Evolutionary conservation across 2,888 invertebrate genomes (phyloP), one percentile per base, ranked within the genome.

Genomic region (Sicus ferrugineus): DNA sequence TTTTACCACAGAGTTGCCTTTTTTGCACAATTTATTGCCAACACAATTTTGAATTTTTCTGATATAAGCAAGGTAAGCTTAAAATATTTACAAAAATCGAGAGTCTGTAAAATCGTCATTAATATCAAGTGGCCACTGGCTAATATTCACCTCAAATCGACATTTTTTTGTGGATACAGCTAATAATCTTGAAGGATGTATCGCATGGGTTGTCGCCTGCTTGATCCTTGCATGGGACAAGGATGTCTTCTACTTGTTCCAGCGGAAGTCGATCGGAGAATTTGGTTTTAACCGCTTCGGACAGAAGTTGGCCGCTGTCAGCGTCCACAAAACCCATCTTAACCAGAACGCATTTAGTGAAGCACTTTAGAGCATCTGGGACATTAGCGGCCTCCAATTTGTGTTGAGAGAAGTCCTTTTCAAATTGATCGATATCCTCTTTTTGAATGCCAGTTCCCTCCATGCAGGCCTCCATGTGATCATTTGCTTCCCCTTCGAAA

Each of bases 311-410:
- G 19, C 59, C 59, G 2, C 19, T 52, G 23, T 3, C n/a, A 0
- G 59, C 34, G n/a, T 31, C 23, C 19, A 59, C 3, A 23, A 21
- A 21, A 34, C 38, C 59, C 11, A 19, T 19, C 34, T 59, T 59
- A 19, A 34, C 59, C 38, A 59, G 19, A 11, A 34, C 19, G n/a
- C 59, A 59, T 59, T 59, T 59, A 5, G 11, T n/a, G 38, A 19
- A 34, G 11, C 59, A 59, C 34, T 59, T 59, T 2, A 56, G 4
- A 31, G 26, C n/a, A 14, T 56, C 30, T 2, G n/a, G 2, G 7
- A 30, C 56, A 31, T 31, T n/a, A 3, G 26, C 56, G 2, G 61
- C 2, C 16, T 11, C 6, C 6, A 38, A 23, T 61, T 61, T 42
- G 9, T n/a, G n/a, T n/a, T n/a, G n/a, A n/a, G n/a, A n/a, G n/a